Evolutionary conservation across 1,140 invertebrate genomes (phyloP), one percentile per base, ranked within the genome.

Genomic region (Grapholita molesta): DNA sequence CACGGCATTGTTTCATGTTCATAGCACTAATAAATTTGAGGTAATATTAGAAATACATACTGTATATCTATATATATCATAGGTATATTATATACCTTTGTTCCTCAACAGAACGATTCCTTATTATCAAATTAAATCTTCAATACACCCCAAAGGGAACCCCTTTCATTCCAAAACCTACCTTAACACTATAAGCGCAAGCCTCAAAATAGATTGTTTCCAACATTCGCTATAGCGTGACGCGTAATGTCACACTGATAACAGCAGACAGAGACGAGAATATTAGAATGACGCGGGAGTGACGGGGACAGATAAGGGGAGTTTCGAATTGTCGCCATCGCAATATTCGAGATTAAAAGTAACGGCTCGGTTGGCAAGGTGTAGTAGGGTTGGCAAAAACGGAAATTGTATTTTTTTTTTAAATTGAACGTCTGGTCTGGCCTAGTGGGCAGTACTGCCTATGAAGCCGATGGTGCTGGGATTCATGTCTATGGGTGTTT

Each of bases 341-440:
- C 86, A 88, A 88, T 88, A 83, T 86, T 79, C 78, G 74, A 85
- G 86, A 88, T 88, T 88, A 88, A 88, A 88, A 86, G 82, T 81
- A 80, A 86, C 84, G 84, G 79, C 73, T 84, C 80, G 84, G 73
- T 85, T 82, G 80, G 81, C 80, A 30, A 25, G 66, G 38, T 57
- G 25, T n/a, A 25, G 53, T 9, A 61, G 55, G 24, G 55, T 61
- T 15, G 12, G 55, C 24, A 61, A n/a, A 61, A 61, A 30, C 30
- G 25, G 12, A 1, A 11, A 11, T 24, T 7, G 3, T 57, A 5
- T 57, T 57, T 57, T 12, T 15, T 48, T 15, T 9, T 48, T n/a
- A n/a, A n/a, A n/a, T n/a, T n/a, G n/a, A n/a, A n/a, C n/a, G n/a
- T n/a, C n/a, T n/a, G n/a, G n/a, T n/a, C n/a, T n/a, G n/a, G n/a